These are phyloP conservation scores for Sylvietta virens DNA, from an alignment of 2,113 vertebrate genomes.

Conservation along the genomic window DNA sequence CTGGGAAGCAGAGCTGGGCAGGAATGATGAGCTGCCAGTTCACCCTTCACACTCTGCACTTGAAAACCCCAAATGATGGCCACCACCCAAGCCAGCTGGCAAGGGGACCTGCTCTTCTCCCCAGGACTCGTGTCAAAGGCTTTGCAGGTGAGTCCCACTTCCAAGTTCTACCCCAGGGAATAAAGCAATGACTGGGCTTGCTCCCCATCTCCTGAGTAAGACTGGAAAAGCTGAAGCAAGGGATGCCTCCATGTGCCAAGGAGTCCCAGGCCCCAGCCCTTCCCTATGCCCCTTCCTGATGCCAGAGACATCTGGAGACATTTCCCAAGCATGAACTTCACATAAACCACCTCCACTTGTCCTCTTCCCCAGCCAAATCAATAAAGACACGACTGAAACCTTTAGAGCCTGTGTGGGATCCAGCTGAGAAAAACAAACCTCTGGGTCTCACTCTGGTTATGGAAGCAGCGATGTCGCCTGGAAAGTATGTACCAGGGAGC, in stretches of 20 bases:
- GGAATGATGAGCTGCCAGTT: not conserved
- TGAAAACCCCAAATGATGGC: not conserved
- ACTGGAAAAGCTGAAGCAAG: not conserved
- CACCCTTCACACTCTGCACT: not conserved
- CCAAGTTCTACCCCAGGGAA: not conserved
- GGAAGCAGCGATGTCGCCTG: slow-evolving; percentile 65
- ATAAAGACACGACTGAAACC: not conserved
- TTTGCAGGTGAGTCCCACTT: not conserved
- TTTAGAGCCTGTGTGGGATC: not conserved
- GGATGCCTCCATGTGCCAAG: not conserved
- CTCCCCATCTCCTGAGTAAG: not conserved
- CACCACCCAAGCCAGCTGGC: not conserved
- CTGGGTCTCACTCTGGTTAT: not conserved
- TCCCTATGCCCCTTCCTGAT: not conserved
- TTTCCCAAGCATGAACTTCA: not conserved
- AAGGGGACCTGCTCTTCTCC: not conserved
- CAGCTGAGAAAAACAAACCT: slow-evolving; percentile 41
- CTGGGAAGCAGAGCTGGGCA: not conserved
- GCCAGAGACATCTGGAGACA: not conserved
- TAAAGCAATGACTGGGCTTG: not conserved
- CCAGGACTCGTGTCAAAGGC: not conserved
- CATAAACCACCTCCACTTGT: not conserved
- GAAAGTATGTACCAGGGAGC: slow-evolving; percentile 58
- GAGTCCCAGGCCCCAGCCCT: not conserved
- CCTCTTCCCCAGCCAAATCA: not conserved